Percentiles rank a stretch among this genome's conserved stretches.
Evolutionary conservation across 2,797 vertebrate genomes (phyloP).

Genomic region (Sebastes minor): DNA sequence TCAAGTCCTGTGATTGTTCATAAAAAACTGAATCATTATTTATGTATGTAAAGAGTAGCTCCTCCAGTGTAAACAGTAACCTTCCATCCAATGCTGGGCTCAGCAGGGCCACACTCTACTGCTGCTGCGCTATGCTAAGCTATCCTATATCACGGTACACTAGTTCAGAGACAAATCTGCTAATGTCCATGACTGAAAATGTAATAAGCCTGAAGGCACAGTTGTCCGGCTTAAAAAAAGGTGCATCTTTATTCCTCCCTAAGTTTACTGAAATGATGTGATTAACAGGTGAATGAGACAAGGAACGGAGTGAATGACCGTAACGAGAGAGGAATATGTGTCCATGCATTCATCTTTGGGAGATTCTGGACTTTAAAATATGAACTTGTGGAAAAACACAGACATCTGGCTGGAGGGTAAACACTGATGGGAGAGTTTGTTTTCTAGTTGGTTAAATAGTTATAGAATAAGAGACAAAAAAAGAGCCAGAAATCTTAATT

Average conservation of each 20-base stretch:
- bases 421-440: conserved; percentile 10
- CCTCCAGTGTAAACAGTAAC: conserved; percentile 70
- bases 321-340: conserved; percentile 48
- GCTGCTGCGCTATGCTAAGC: conserved; percentile 29
- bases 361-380: conserved; percentile 22
- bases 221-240: conserved; percentile 63
- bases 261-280: conserved; percentile 8
- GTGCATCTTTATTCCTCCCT: conserved; percentile 54
- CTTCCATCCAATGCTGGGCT: conserved; percentile 52
- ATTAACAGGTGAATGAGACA: conserved; percentile 2
- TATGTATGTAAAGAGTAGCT: conserved; percentile 35
- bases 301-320: conserved; percentile 11
- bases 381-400: background rate
- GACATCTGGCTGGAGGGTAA: conserved; percentile 11
- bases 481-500: conserved; percentile 32
- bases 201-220: conserved; percentile 38
- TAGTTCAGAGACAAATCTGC: conserved; percentile 16
- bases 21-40: conserved; percentile 23
- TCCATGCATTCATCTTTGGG: conserved; percentile 59
- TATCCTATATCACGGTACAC: conserved; percentile 14
- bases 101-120: conserved; percentile 24
- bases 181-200: conserved; percentile 27
- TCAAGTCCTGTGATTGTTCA: conserved; percentile 25
- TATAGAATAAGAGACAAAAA: conserved; percentile 9
- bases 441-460: conserved; percentile 31